Base-by-base conservation (phyloP, 1,140 invertebrate species). In the Drosophila yakuba region DNA sequence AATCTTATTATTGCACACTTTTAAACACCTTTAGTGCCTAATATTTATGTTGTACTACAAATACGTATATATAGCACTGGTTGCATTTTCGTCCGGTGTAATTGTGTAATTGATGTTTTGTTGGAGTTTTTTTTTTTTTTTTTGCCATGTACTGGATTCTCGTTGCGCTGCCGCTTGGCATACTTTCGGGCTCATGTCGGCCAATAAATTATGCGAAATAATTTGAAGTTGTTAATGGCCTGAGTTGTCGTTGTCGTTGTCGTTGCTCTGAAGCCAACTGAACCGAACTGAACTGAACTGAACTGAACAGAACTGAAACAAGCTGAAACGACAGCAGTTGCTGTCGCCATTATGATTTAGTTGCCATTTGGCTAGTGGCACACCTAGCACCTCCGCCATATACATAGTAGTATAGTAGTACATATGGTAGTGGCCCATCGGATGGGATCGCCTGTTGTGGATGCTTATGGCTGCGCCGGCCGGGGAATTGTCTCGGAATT, bases 201-300 rank as follows among this genome's bases (percentile, higher is more conserved):
- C 82, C 83, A 81, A 85, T 85, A 78, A 85, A 85, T 85, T 81
- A 86, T 81, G 69, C 68, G 74, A 80, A 85, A 84, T 84, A 78
- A 85, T 81, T 86, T 67, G 48, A 69, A 80, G 58, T 85, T 85
- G 78, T 80, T 84, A 80, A 84, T 80, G 81, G 80, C 61, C 25
- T 66, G 52, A 44, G 63, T 48, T 67, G 63, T 63, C 47, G 56
- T 35, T 66, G 71, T 62, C 44, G 54, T 8, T 67, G 58, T 7
- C 35, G 17, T 17, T 35, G 44, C 44, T 47, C 10, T 5, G 44
- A 48, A 47, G 20, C 57, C 14, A 11, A 25, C 35, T 28, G 50
- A n/a, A 61, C 4, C 14, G 15, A 51, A 45, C 20, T 15, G 47
- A 50, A 17, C 17, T 1, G 17, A 44, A 25, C 50, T 35, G 23